Base-by-base conservation (phyloP, 2,113 vertebrate species). In the Brienomyrus longianalis region DNA sequence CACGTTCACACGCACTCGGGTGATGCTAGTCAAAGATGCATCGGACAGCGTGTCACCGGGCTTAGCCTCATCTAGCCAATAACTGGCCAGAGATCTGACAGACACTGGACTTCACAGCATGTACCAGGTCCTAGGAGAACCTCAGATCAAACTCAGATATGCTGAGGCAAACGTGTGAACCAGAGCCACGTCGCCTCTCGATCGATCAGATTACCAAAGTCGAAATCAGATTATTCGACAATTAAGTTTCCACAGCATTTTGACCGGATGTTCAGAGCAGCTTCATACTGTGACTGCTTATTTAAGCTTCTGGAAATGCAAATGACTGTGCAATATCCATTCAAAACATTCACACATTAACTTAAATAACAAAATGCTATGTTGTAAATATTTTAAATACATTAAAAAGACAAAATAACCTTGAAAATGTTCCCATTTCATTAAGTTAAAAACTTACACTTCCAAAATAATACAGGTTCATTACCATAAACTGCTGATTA, bases 111-210 rank as follows among this genome's bases (percentile, higher is more conserved):
- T 43, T 80, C 74, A 80, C 74, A 80, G 74, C 74, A 80, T 39
- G 35, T 43, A 8, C 17, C 74, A 80, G 35, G 74, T 80, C 74
- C 74, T 39, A 7, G 74, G 35, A 80, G 62, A 17, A 80, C 74
- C 17, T 80, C 74, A 80, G 74, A 80, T 80, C 35, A 80, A 80
- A 80, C 74, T 80, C 31, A 80, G 74, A 80, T 80, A 80, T 80
- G 74, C 74, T 80, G 31, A 80, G 70, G 35, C 74, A 80, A 80
- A 80, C 74, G n/a, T 80, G 35, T 80, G 74, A 80, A 80, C 4
- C 74, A 80, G 74, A 39, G 15, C 74, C 5, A 1, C 6, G 74
- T 15, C 4, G 70, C 17, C 74, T 35, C 74, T 80, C 35, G 17
- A 3, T 80, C 74, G 39, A 39, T 39, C 39, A 39, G 74, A 80